These are phyloP conservation scores for Siniperca scherzeri DNA, from an alignment of 2,797 vertebrate species.

Conservation along the genomic window DNA sequence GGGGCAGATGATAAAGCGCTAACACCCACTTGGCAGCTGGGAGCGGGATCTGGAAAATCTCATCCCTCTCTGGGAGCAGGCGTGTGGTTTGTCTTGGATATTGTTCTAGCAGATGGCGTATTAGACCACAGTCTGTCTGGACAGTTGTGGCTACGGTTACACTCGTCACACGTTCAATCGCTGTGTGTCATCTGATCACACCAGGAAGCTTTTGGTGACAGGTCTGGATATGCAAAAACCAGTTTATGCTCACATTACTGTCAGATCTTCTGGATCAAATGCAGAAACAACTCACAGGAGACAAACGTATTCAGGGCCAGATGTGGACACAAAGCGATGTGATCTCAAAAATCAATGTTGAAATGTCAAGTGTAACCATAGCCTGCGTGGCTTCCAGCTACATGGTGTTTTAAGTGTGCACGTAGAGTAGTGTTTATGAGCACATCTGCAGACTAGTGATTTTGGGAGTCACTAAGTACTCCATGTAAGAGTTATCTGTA, in stretches of 20 bases:
- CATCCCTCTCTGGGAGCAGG: constrained; percentile 2
- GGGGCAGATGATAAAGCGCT: constrained; percentile 16
- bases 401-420: background rate
- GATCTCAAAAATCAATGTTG: background rate
- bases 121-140: background rate
- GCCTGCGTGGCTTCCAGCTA: background rate
- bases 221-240: too few species aligned
- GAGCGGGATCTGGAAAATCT: constrained; percentile 19
- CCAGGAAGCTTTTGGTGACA: too few species aligned
- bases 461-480: background rate
- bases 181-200: background rate
- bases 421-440: background rate
- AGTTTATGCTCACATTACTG: too few species aligned
- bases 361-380: background rate
- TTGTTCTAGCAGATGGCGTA: constrained; percentile 4
- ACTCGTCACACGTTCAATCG: background rate
- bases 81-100: background rate
- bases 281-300: too few species aligned
- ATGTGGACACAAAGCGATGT: background rate
- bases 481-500: background rate
- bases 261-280: too few species aligned
- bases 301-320: background rate
- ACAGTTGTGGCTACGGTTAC: background rate
- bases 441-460: constrained; percentile 1
- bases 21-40: constrained; percentile 18